Percentiles rank a stretch among this genome's conserved stretches.
phyloP scores from a whole-genome alignment of 2,888 invertebrate genomes.

The Leptura quadrifasciata region DNA sequence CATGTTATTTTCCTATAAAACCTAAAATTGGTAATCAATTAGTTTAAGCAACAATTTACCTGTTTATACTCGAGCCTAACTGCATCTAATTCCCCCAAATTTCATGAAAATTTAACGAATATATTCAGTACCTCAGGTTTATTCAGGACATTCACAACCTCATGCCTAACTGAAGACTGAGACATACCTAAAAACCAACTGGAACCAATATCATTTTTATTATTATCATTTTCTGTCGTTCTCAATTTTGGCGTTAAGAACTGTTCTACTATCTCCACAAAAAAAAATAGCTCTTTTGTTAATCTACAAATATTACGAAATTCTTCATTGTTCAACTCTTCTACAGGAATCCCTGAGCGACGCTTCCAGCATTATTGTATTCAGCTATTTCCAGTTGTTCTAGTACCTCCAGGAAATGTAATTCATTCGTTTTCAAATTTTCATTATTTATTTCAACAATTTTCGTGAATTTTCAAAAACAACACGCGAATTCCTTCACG shows the following conservation, averaged over 20 bases:
- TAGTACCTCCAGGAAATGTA: not conserved
- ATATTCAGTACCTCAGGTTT: not conserved
- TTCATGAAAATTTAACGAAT: not conserved
- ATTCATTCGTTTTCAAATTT: not conserved
- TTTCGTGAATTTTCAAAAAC: not conserved
- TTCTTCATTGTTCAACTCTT: not conserved
- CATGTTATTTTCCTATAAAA: conserved; percentile 32
- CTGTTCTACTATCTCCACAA: not conserved
- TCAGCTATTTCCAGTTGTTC: not conserved
- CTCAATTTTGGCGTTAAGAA: not conserved
- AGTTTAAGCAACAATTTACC: not conserved
- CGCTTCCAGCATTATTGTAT: not conserved
- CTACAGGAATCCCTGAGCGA: not conserved
- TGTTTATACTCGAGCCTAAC: not conserved
- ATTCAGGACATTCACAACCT: not conserved
- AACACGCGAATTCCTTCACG: not conserved
- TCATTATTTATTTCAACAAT: not conserved
- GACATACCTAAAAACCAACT: not conserved
- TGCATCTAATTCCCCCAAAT: not conserved
- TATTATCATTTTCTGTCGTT: not conserved
- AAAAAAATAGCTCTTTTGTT: not conserved
- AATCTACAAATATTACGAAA: not conserved
- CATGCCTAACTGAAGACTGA: not conserved
- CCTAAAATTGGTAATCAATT: conserved; percentile 7
- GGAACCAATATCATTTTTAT: not conserved